Evolutionary conservation across 2,888 invertebrate genomes (phyloP).

Genomic region (Archips xylosteana): DNA sequence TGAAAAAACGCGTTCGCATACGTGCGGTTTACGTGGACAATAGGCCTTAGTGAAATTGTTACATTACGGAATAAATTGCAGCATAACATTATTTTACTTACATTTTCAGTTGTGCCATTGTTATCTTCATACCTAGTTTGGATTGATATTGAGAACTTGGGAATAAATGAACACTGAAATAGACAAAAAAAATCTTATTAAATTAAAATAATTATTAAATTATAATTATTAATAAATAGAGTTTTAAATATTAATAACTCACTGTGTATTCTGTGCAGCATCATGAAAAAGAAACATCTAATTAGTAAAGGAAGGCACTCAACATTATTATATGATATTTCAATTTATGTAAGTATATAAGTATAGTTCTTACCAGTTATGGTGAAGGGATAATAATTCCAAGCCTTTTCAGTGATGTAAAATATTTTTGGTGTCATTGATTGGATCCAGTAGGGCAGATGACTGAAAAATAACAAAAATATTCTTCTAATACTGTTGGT

Average conservation of each 20-base stretch:
- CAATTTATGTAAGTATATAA: background rate
- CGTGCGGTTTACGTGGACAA: too few species aligned
- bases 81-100: slow-evolving; percentile 78
- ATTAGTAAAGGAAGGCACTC: slow-evolving; percentile 40
- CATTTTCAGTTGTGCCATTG: slow-evolving; percentile 94
- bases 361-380: slow-evolving; percentile 87
- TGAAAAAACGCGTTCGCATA: too few species aligned
- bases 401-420: slow-evolving; percentile 97
- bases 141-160: slow-evolving; percentile 93
- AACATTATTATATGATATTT: slow-evolving; percentile 27
- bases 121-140: slow-evolving; percentile 96
- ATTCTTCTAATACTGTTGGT: background rate
- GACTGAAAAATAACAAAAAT: slow-evolving; percentile 84
- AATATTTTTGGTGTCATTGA: slow-evolving; percentile 95
- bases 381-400: slow-evolving; percentile 97
- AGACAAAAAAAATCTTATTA: slow-evolving; percentile 45
- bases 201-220: background rate
- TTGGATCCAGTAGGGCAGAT: slow-evolving; percentile 96
- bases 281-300: slow-evolving; percentile 65
- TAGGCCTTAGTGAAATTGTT: background rate
- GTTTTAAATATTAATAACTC: slow-evolving; percentile 68
- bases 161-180: slow-evolving; percentile 95
- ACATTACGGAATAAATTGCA: background rate
- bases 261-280: slow-evolving; percentile 89
- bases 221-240: background rate